Conservation (phyloP, 37 sponge, comb jelly and placozoan genomes). For the Geodia barretti region DNA sequence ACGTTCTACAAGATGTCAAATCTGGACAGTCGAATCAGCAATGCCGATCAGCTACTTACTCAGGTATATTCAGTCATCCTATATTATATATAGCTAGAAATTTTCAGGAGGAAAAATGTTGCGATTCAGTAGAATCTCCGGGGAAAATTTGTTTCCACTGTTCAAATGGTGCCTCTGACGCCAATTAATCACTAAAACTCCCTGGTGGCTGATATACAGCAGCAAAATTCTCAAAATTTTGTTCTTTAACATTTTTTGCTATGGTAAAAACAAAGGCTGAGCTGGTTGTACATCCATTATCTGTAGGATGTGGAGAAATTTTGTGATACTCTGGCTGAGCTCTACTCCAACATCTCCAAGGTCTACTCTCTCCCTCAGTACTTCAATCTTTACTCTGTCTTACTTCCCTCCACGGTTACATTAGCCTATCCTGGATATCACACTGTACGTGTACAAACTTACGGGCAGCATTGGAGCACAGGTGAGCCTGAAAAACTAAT, state of each 20-base stretch:
- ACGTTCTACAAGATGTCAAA: conserved; percentile 96
- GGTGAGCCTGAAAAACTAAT: too few relatives aligned
- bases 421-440: conserved; percentile 63
- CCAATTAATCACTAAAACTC: too few relatives aligned
- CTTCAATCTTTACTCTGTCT: neutral
- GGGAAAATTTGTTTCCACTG: neutral
- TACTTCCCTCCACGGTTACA: neutral
- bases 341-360: conserved; percentile 93
- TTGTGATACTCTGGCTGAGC: conserved; percentile 83
- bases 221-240: too few relatives aligned
- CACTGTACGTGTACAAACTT: conserved; percentile 56
- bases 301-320: conserved; percentile 94
- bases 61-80: conserved; percentile 39
- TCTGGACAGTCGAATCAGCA: conserved; percentile 89
- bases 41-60: conserved; percentile 94
- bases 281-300: too few relatives aligned
- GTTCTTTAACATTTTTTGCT: too few relatives aligned
- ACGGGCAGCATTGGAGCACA: conserved; percentile 37
- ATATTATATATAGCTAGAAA: neutral
- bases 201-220: too few relatives aligned
- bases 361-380: conserved; percentile 33
- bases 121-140: neutral
- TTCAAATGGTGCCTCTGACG: too few relatives aligned
- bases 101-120: neutral
- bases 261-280: too few relatives aligned